Evolutionary conservation across 2,888 invertebrate species (phyloP).

Genomic region (Nomada flava): DNA sequence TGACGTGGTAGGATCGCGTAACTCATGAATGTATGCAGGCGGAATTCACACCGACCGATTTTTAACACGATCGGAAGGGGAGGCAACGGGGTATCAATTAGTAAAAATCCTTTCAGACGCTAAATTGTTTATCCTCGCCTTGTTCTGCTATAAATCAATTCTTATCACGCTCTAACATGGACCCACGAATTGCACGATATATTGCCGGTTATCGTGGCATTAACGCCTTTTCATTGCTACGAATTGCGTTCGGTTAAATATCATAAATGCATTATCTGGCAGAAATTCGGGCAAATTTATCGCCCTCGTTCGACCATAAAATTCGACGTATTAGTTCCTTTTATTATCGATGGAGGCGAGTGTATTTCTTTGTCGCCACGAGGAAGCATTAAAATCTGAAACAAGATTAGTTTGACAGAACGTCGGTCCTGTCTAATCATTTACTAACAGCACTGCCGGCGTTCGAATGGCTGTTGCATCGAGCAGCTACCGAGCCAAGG

Average conservation of each 20-base stretch:
- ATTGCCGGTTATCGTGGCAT: neutral
- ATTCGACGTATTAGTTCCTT: neutral
- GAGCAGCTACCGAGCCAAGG: neutral
- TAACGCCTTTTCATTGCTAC: neutral
- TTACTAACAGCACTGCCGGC: no score
- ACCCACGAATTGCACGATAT: neutral
- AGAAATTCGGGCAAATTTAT: neutral
- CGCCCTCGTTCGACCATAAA: neutral
- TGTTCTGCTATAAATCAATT: conserved; percentile 29
- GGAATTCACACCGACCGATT: conserved; percentile 37
- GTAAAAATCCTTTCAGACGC: neutral
- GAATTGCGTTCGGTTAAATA: neutral
- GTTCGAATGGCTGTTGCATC: neutral
- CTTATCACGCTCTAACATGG: neutral
- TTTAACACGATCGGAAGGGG: conserved; percentile 36
- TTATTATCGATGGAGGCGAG: neutral
- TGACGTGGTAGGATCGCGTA: conserved; percentile 35
- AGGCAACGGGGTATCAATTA: conserved; percentile 31
- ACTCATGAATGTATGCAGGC: conserved; percentile 10
- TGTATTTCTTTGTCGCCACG: no score
- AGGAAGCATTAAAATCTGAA: no score
- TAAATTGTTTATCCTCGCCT: conserved; percentile 27
- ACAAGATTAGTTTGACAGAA: no score
- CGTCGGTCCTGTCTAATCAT: no score
- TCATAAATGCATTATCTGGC: conserved; percentile 5